Conservation (phyloP, 1,140 invertebrate genomes). For the Zelostemma sp. region DNA sequence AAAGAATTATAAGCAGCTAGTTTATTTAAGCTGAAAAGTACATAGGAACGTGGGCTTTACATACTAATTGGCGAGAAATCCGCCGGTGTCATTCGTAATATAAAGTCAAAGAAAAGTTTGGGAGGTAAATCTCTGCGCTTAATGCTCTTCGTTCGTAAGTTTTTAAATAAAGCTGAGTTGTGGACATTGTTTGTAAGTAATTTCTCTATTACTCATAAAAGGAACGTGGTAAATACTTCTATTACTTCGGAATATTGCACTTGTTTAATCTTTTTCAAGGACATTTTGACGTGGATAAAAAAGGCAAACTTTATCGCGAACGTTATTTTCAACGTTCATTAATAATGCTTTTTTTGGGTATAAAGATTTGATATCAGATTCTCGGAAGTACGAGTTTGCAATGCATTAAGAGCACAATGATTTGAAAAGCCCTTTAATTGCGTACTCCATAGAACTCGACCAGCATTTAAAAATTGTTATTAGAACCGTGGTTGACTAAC, state of each 20-base stretch:
- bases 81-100: constrained; percentile 17
- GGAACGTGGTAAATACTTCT: too few species aligned
- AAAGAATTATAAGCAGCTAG: constrained; percentile 44
- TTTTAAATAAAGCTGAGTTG: neutral
- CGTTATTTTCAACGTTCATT: neutral
- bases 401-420: neutral
- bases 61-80: constrained; percentile 55
- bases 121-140: neutral
- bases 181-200: neutral
- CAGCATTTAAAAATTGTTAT: constrained; percentile 19
- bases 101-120: neutral
- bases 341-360: too few species aligned
- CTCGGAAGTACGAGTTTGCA: too few species aligned
- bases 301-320: neutral
- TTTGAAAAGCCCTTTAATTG: neutral
- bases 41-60: constrained; percentile 41
- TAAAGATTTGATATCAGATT: too few species aligned
- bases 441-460: neutral
- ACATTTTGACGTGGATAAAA: neutral
- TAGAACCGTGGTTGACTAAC: constrained; percentile 11
- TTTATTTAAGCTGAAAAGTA: constrained; percentile 38
- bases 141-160: neutral
- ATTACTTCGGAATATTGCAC: too few species aligned
- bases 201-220: neutral
- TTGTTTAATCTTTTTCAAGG: neutral